Base-by-base conservation (phyloP, 2,888 invertebrate species). In the Hirtodrosophila trivittata region DNA sequence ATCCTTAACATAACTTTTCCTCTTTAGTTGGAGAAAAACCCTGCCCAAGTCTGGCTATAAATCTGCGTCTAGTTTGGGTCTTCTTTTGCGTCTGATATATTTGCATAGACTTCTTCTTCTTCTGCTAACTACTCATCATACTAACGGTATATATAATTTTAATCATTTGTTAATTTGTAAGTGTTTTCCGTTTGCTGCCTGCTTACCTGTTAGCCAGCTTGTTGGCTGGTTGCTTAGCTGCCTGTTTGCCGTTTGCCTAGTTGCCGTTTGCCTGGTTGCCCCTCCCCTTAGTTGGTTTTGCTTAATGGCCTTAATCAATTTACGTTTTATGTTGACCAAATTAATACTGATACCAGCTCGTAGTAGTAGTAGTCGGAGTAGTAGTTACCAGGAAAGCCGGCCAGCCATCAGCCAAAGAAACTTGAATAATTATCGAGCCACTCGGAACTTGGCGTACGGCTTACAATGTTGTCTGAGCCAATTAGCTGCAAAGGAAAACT, bases 221-320 rank as follows among this genome's bases (percentile, higher is more conserved):
- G 1, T 13, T 12, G 6, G 5, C 18, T n/a, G 13, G 45, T 13
- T 6, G 14, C 41, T 2, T 13, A 13, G 12, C 7, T 13, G 10
- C 37, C 9, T n/a, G 9, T 18, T 3, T 14, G 21, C 21, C 10
- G 18, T 46, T 12, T 7, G 25, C 46, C n/a, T 2, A 18, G 13
- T 39, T 33, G 3, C 18, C 21, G 1, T 0, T 30, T n/a, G 5
- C 8, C 16, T 26, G 13, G 6, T 10, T 7, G 25, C 26, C 49
- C 32, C 37, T 8, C 30, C 37, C 30, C 21, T 1, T 18, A 8
- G 57, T 25, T 45, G 52, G 9, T 59, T 30, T 51, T 60, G 65
- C 18, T 55, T 78, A 80, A 80, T 80, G 63, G 65, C 62, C 58
- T 54, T 68, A 80, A 80, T 85, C 86, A 85, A 80, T 86, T 86